Base-by-base conservation (phyloP, 2,888 invertebrate species). In the Calliopum simillimum region DNA sequence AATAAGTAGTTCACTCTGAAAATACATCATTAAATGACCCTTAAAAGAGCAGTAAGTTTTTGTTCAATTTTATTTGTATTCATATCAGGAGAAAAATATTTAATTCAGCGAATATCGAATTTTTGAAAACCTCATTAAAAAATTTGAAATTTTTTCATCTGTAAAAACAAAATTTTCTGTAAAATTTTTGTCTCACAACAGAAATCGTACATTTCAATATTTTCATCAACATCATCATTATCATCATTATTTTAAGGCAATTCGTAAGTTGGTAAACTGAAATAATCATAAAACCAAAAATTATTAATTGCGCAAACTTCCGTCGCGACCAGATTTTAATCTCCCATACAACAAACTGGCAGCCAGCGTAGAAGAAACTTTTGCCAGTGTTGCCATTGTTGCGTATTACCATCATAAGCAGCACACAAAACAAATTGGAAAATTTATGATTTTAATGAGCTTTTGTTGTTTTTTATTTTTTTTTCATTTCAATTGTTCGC, bases 401-500 rank as follows among this genome's bases (percentile, higher is more conserved):
- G 53, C 43, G 33, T 41, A 6, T 53, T 8, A 33, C 2, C 33
- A 25, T 21, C 55, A 21, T 25, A 56, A 12, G 56, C 21, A 55
- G 53, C 23, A 16, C 53, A 43, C 4, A 46, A 16, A 44, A 55
- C 65, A 55, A 65, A 46, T 47, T 33, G 47, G 44, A 16, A 46
- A 56, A 66, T 55, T 56, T 58, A 66, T 56, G 66, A 56, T 58
- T 66, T 56, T 66, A 66, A 66, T 66, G 58, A 66, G 66, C 66
- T 56, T 55, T 23, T 53, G 53, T 63, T 8, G 41, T 14, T 23
- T 44, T n/a, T 21, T 14, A 3, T 19, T 53, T 12, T 16, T 12
- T 53, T 19, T 53, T 4, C 8, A 51, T 55, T 65, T 43, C 65
- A 65, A 65, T 65, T 65, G 65, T 65, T 65, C 19, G 41, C 63